A percentile compares a stretch with the other conserved stretches of the same genome.
These are phyloP conservation scores for Actenoides hombroni DNA, from an alignment of 2,113 vertebrate genomes.

Conservation along the genomic window DNA sequence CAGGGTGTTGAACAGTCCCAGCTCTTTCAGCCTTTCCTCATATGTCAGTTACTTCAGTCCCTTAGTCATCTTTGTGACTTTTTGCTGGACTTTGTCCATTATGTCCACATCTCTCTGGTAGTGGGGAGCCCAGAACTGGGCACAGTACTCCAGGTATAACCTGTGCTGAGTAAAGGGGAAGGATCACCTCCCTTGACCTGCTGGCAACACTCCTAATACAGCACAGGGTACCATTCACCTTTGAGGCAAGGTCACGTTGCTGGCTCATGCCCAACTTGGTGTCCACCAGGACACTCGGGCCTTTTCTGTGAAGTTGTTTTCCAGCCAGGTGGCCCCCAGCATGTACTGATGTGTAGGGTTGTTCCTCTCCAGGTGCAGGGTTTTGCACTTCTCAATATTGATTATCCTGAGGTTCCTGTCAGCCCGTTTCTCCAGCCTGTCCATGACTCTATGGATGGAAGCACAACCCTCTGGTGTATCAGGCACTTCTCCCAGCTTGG, in stretches of 20 bases:
- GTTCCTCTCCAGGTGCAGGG: neutral
- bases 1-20: neutral
- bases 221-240: neutral
- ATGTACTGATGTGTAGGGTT: neutral
- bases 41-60: neutral
- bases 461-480: neutral
- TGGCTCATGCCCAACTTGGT: neutral
- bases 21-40: neutral
- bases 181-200: neutral
- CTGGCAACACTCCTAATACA: neutral
- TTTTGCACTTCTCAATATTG: too few relatives aligned
- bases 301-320: neutral
- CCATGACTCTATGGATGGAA: neutral
- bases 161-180: neutral
- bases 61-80: neutral
- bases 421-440: neutral
- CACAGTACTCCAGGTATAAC: neutral
- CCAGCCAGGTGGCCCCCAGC: fast-evolving
- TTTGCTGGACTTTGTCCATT: neutral
- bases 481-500: neutral
- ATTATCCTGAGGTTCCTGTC: too few relatives aligned
- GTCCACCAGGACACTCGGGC: neutral
- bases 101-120: neutral
- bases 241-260: neutral
- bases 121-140: neutral